Base-by-base conservation (phyloP, 1,140 invertebrate genomes). In the Polypedilum pembai region DNA sequence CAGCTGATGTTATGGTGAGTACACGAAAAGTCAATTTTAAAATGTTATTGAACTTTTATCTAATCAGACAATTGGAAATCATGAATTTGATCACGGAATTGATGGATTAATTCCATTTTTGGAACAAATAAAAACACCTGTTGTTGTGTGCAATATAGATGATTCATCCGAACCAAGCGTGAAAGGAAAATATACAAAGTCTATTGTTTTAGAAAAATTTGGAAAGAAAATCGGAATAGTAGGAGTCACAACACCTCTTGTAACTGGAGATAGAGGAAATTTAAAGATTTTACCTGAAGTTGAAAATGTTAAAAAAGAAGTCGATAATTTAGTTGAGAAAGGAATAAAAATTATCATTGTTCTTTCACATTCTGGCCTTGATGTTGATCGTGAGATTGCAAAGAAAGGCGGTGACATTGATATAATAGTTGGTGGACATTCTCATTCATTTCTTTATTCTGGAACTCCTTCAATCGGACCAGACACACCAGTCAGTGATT, bases 361-460 rank as follows among this genome's bases (percentile, higher is more conserved):
- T 2, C 81, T 94, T 41, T 92, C 92, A 7, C 92, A 94, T 78
- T 89, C 90, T 74, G 93, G 93, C 1, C 85, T 88, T 65, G 83
- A 86, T 10, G 86, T 89, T 18, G 92, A 94, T 79, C 81, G 88
- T 78, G 78, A 83, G 74, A 90, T 96, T 75, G 94, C 93, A 0
- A 77, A 77, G 10, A 82, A 86, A 40, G 84, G 86, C 41, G 88
- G 85, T 41, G 83, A 86, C 24, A 87, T 95, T 41, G 89, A 91
- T 75, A 87, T 92, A 0, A 92, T 96, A 75, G 91, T 96, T 21
- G 94, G 94, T 15, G 92, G 90, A n/a, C 94, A 96, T 79, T 91
- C 91, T 4, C 92, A 96, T 78, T 91, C 91, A 0, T 88, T 94
- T 76, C 83, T 94, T 0, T 93, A 86, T 78, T 86, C 83, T 0